Evolutionary conservation across 2,797 vertebrate species (phyloP), one percentile per base, ranked within the genome.

Genomic region (Yasuhikotakia modesta): DNA sequence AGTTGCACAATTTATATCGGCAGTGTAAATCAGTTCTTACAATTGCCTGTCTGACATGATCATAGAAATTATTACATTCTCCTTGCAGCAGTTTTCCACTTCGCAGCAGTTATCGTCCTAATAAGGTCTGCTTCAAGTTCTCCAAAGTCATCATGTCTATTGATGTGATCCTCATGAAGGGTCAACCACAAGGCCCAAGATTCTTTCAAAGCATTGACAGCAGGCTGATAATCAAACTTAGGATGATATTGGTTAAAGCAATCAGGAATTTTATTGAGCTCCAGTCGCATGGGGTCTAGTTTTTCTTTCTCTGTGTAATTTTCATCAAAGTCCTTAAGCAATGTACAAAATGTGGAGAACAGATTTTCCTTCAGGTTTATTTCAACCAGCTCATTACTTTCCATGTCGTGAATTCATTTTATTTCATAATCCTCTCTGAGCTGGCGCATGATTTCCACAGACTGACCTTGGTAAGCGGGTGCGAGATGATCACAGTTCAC

Each of bases 181-280:
- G 68, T 77, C 12, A 87, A 70, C 86, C 85, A 86, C 66, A 82
- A 58, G 12, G 74, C 81, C 86, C 86, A 87, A 17, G 74, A 83
- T 67, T 86, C 86, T 73, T 87, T 87, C 46, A 87, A 21, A 12
- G 80, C 72, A 32, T 82, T 84, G 7, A 87, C 27, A 3, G 79
- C 84, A 43, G 82, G 79, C 10, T 73, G 76, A 32, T 87, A 84
- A 65, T 87, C 85, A 70, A 83, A 61, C 39, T 70, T 79, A 1
- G 24, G 10, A 17, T 1, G 19, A 10, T 65, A 3, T 24, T 7
- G 11, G 63, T 24, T 45, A 8, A 74, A 70, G 48, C 10, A 43
- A 21, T 73, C 13, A 5, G 35, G 35, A 17, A 73, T 63, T 6
- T 73, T 2, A 12, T 17, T 13, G 0, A 14, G 3, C 6, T 71